Evolutionary conservation across 2,113 vertebrate species (phyloP).

Genomic region (Lucifuga dentata): DNA sequence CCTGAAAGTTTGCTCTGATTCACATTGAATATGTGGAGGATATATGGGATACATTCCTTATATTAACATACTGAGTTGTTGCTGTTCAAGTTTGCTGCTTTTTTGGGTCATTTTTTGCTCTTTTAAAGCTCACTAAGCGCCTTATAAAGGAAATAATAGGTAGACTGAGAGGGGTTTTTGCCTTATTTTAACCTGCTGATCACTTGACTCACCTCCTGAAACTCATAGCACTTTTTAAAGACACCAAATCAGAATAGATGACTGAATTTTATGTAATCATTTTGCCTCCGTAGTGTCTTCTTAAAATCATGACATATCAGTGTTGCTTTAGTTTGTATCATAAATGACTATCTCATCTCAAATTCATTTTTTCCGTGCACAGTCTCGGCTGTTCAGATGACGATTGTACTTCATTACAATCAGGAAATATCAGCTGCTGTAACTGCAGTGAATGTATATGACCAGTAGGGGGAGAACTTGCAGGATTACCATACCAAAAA

Average conservation of each 20-base stretch:
- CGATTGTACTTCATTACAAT: constrained; percentile 5
- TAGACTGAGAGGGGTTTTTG: constrained; percentile 43
- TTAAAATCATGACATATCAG: constrained; percentile 22
- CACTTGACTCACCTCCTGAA: constrained; percentile 59
- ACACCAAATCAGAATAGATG: constrained; percentile 67
- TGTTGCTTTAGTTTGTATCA: constrained; percentile 36
- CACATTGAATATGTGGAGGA: constrained; percentile 80
- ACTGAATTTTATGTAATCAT: constrained; percentile 60
- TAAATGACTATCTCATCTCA: constrained; percentile 14
- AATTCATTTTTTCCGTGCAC: not conserved
- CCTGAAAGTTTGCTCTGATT: constrained; percentile 76
- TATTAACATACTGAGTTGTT: constrained; percentile 55
- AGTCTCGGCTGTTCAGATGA: constrained; percentile 19
- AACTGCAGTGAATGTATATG: constrained; percentile 36
- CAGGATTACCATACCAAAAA: constrained; percentile 13
- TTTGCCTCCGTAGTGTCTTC: constrained; percentile 34
- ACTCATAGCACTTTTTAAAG: constrained; percentile 75
- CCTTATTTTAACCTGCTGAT: constrained; percentile 62
- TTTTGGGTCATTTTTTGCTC: constrained; percentile 19
- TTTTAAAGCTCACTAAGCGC: constrained; percentile 73
- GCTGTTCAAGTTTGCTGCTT: constrained; percentile 27
- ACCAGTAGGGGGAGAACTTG: constrained; percentile 59
- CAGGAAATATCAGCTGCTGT: constrained; percentile 2
- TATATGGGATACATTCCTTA: constrained; percentile 68
- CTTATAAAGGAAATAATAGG: constrained; percentile 69